phyloP scores from a whole-genome alignment of 2,113 vertebrate genomes.

The Neofelis nebulosa region DNA sequence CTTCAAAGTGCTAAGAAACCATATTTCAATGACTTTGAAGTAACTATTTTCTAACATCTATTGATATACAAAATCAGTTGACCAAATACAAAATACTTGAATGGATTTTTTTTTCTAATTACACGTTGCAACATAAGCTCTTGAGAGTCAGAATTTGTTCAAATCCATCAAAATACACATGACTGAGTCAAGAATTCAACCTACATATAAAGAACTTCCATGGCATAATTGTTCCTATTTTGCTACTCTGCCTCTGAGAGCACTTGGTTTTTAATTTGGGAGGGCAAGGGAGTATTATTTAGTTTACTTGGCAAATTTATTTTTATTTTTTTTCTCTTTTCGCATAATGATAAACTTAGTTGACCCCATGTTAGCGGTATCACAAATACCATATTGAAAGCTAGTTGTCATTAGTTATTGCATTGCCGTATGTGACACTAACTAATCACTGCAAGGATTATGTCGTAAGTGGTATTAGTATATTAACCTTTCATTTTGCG shows the following conservation, averaged over 20 bases:
- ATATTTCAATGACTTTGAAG: neutral
- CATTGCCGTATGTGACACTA: neutral
- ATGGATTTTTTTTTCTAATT: neutral
- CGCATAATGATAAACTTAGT: neutral
- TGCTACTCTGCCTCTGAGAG: neutral
- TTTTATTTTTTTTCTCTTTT: neutral
- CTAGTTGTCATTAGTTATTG: too few species aligned
- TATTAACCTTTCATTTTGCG: neutral
- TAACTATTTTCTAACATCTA: neutral
- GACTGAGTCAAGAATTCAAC: neutral
- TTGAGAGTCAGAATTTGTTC: neutral
- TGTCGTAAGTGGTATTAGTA: neutral
- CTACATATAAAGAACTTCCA: neutral
- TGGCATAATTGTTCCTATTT: neutral
- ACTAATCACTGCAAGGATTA: neutral
- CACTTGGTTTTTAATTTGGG: neutral
- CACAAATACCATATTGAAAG: neutral
- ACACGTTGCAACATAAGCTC: neutral
- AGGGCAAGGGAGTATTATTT: accelerated
- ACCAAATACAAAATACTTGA: neutral
- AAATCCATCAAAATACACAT: neutral
- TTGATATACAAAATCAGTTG: neutral
- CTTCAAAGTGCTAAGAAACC: neutral
- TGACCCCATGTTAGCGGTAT: neutral
- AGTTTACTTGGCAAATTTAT: neutral